Base-by-base conservation (phyloP, 2,888 invertebrate species). In the Geophilus truncorum region DNA sequence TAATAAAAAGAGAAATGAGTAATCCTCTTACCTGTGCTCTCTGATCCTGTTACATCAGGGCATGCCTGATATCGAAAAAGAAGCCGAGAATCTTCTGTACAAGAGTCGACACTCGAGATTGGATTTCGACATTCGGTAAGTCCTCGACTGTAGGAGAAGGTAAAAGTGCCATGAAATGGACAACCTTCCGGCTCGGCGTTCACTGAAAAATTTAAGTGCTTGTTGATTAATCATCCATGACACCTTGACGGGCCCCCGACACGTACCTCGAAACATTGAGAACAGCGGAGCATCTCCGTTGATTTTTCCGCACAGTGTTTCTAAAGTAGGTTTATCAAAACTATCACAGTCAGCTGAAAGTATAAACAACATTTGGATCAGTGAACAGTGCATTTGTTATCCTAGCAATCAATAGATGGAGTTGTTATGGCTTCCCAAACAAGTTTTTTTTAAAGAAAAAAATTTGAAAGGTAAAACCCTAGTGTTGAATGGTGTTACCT, bases 51-150 rank as follows among this genome's bases (percentile, higher is more conserved):
- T 6, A 96, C 93, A 88, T 96, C 96, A 18, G 95, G 95, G 87
- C 97, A 97, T 6, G 96, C 96, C 87, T 96, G 96, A 88, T 96
- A 97, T 87, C 93, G 93, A 86, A 97, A 92, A 83, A 96, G 90
- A 80, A 97, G 90, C 83, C 94, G 90, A 83, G 95, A 95, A 85
- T 96, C 94, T 87, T 97, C 96, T 0, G 96, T 96, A 88, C 97
- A 97, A 85, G 94, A 94, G 87, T 96, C 96, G 84, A 97, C 94
- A 84, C 94, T 94, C 77, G 96, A 96, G 80, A 93, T 92, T 0
- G 97, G 97, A 85, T 92, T 92, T 83, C 92, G 92, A 88, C 97
- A 97, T 86, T 95, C 94, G 23, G 95, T 95, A 85, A 95, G 93
- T 2, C 95, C 96, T 82, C 95, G 91, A 87, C 94, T 95, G 87